A percentile compares a stretch with the other conserved stretches of the same genome.
Evolutionary conservation across 2,888 invertebrate species (phyloP).

Genomic region (Tipula lateralis): DNA sequence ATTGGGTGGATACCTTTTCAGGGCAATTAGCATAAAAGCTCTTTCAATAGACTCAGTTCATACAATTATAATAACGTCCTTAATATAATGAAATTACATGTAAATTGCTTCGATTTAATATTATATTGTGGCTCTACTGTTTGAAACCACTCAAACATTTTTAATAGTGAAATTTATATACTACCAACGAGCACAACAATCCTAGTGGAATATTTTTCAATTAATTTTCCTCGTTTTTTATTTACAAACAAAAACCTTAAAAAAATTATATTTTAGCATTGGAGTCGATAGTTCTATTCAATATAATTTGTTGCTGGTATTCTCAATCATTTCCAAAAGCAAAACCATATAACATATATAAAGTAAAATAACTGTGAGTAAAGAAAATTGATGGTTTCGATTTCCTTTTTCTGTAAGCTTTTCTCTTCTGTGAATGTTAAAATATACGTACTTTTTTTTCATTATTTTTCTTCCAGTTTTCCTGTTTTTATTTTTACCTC

Average conservation of each 20-base stretch:
- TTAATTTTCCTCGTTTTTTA: background rate
- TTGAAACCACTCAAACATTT: background rate
- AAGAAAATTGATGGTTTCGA: background rate
- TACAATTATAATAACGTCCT: no score
- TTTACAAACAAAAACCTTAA: background rate
- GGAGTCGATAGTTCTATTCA: background rate
- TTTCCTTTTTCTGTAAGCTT: background rate
- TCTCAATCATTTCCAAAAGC: background rate
- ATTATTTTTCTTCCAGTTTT: background rate
- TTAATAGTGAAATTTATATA: background rate
- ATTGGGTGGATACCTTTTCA: no score
- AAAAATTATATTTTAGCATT: background rate
- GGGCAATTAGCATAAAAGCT: no score
- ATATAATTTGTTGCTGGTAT: background rate
- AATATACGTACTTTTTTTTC: background rate
- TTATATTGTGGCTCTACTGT: no score
- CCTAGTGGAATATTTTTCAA: background rate
- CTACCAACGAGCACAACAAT: background rate
- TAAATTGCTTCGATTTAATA: no score
- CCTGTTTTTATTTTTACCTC: background rate
- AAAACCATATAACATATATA: background rate
- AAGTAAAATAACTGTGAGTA: background rate
- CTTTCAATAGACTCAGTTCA: no score
- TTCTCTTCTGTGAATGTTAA: background rate
- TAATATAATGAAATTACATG: no score